These are phyloP conservation scores for Mnemiopsis leidyi DNA, from an alignment of 37 sponge, comb jelly and placozoan species.

Conservation along the genomic window DNA sequence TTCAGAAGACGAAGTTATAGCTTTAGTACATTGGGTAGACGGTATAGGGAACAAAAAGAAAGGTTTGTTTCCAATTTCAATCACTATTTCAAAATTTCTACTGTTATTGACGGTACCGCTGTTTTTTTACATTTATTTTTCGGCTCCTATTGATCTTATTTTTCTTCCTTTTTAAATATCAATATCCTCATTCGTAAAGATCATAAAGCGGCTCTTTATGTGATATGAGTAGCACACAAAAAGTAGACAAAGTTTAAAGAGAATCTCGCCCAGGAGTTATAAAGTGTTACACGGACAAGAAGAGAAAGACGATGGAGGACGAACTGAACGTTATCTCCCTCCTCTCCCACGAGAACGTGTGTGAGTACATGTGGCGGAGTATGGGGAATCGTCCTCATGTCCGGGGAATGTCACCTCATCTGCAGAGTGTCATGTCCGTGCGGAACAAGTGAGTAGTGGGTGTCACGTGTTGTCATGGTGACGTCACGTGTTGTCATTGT, in stretches of 20 bases:
- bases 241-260: no score
- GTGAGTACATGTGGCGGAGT: constrained; percentile 49
- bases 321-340: constrained; percentile 38
- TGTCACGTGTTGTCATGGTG: not conserved
- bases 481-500: not conserved
- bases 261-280: constrained; percentile 59
- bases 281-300: constrained; percentile 47
- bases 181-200: no score
- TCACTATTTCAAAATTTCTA: no score
- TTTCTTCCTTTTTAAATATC: no score
- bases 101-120: no score
- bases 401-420: constrained; percentile 11
- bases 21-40: constrained; percentile 1
- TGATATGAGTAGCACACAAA: no score
- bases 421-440: constrained; percentile 45
- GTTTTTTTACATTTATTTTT: no score
- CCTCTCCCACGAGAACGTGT: constrained; percentile 34
- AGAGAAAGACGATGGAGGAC: constrained; percentile 11
- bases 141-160: no score
- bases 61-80: not conserved
- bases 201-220: no score
- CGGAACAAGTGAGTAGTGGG: constrained; percentile 18
- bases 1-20: constrained; percentile 31
- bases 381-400: constrained; percentile 30
- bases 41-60: constrained; percentile 42